These are phyloP conservation scores for Pangasius djambal DNA, from an alignment of 2,797 vertebrate genomes.

Conservation along the genomic window DNA sequence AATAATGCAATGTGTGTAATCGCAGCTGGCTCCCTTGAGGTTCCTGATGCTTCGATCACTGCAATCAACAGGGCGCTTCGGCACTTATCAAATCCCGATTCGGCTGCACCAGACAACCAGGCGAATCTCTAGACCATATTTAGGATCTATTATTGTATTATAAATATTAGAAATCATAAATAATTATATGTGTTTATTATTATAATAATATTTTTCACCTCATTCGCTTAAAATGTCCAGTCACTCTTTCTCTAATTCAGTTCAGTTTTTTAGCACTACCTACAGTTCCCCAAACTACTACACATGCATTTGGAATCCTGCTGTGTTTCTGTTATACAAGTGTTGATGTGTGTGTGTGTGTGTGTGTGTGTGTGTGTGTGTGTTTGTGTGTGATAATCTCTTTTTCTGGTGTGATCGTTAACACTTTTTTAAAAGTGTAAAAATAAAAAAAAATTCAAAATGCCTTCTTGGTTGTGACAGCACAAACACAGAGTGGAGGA, in stretches of 20 bases:
- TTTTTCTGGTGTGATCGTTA: background rate
- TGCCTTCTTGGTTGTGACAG: background rate
- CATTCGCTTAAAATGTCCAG: background rate
- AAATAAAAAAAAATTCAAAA: background rate
- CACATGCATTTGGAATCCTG: background rate
- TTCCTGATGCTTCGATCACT: constrained; percentile 32
- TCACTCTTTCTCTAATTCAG: background rate
- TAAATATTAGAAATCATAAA: background rate
- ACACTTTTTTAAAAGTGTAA: background rate
- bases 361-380: background rate
- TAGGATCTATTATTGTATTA: background rate
- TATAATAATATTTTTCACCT: background rate
- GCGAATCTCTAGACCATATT: background rate
- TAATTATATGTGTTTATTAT: background rate
- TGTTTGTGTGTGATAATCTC: background rate
- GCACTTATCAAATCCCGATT: constrained; percentile 24
- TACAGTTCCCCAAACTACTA: background rate
- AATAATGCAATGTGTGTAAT: constrained; percentile 66
- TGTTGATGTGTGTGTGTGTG: background rate
- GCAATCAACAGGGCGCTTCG: constrained; percentile 36
- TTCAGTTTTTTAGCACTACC: background rate
- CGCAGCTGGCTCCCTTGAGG: constrained; percentile 48
- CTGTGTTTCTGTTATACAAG: background rate
- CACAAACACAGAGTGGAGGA: background rate
- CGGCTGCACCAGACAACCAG: background rate